Evolutionary conservation across 1,140 invertebrate genomes (phyloP), one percentile per base, ranked within the genome.

Genomic region (Conus ventricosus): DNA sequence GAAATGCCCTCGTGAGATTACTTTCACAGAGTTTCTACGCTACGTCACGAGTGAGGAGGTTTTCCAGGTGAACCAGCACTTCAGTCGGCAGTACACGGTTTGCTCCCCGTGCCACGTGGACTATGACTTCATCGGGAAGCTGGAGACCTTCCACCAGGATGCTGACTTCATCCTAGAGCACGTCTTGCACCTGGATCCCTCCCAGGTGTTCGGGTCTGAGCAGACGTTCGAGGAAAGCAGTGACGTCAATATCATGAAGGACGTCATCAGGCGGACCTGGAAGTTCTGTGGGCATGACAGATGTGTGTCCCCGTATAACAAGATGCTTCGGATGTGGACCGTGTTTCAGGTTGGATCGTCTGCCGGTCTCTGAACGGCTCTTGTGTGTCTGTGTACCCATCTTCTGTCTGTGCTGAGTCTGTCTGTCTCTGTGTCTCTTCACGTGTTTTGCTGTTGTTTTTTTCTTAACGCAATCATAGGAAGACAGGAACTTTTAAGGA

Each of bases 71-170:
- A 80, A 87, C 54, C 3, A 17, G 2, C 85, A 87, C 54, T 87
- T 87, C 75, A 57, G n/a, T 5, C 39, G 17, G 3, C 54, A 57
- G 71, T 57, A 87, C 54, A 20, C 20, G 15, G 3, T 11, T 13
- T 87, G 85, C 27, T 57, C 20, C 11, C 85, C 85, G 13, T 87
- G 85, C 51, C 85, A 78, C 23, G n/a, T 87, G 3, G 39, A 53
- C 71, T 87, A 78, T 8, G 75, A 87, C 23, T 76, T 81, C 25
- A 81, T 89, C 83, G 89, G 89, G 1, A 88, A 89, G 27, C 76
- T 87, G 87, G 86, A 88, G 51, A 89, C 87, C 15, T 89, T 89
- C 53, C 57, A 57, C 67, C 8, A 60, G 8, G 86, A 89, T 54
- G 54, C 67, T 6, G 53, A 76, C n/a, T 88, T 84, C 54, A 55